These are phyloP conservation scores for Hippocampus guttulatus DNA, from an alignment of 2,113 vertebrate genomes.

Conservation along the genomic window DNA sequence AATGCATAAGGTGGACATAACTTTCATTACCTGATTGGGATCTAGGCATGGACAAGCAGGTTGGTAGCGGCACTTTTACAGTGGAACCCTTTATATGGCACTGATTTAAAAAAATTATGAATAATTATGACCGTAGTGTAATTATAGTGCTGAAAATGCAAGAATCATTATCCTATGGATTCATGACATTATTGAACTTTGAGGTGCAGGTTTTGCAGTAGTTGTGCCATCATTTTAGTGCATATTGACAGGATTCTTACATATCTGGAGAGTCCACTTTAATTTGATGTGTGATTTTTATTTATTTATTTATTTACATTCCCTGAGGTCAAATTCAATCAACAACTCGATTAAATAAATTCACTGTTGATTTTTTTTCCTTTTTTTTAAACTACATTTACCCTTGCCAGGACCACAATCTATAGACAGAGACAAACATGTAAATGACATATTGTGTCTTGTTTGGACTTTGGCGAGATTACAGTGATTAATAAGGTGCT, in stretches of 20 bases:
- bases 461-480: conserved; percentile 20
- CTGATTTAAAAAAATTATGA: neutral
- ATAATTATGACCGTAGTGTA: neutral
- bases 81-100: neutral
- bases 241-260: neutral
- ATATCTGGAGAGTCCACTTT: too few relatives aligned
- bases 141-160: neutral
- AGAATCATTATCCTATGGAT: neutral
- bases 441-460: neutral
- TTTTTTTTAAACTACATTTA: neutral
- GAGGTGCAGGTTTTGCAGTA: neutral
- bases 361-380: neutral
- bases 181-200: neutral
- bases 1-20: neutral
- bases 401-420: too few relatives aligned
- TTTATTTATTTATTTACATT: neutral
- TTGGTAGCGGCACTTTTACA: neutral
- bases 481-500: conserved; percentile 11
- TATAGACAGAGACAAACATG: too few relatives aligned
- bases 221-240: neutral
- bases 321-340: too few relatives aligned
- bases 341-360: neutral
- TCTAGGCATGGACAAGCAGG: neutral
- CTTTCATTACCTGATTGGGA: conserved; percentile 4
- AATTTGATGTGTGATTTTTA: neutral